Percentiles rank a stretch among this genome's conserved stretches.
Evolutionary conservation across 2,888 invertebrate genomes (phyloP).

Genomic region (Omphaloscelis lunosa): DNA sequence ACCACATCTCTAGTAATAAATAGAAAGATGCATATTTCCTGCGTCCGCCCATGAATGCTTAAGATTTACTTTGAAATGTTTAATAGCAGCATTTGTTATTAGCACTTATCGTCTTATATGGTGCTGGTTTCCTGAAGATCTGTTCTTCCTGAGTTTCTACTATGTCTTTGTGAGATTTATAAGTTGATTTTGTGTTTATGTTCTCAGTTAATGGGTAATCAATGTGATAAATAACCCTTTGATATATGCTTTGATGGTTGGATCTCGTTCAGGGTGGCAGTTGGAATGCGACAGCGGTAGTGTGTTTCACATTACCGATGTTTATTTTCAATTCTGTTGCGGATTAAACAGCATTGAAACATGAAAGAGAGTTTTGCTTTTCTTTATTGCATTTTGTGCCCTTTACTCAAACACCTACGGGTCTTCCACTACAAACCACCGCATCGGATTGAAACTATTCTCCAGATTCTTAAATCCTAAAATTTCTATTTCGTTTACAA

Average conservation of each 20-base stretch:
- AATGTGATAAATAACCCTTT: not conserved
- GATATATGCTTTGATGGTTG: not conserved
- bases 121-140: slow-evolving; percentile 35
- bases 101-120: slow-evolving; percentile 39
- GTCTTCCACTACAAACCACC: not conserved
- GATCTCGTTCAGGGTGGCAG: not conserved
- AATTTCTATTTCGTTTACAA: no score
- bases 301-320: not conserved
- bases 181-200: slow-evolving; percentile 12
- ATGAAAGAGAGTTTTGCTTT: not conserved
- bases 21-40: slow-evolving; percentile 73
- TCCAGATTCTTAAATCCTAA: not conserved
- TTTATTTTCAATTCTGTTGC: not conserved
- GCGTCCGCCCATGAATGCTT: slow-evolving; percentile 47
- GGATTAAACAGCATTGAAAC: not conserved
- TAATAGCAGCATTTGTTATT: slow-evolving; percentile 47
- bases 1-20: slow-evolving; percentile 21
- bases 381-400: not conserved
- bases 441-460: not conserved
- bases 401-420: not conserved
- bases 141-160: slow-evolving; percentile 23
- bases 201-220: slow-evolving; percentile 18
- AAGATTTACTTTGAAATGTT: slow-evolving; percentile 53
- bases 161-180: slow-evolving; percentile 26
- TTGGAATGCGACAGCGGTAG: not conserved